A percentile compares a stretch with the other conserved stretches of the same genome.
Evolutionary conservation across 2,888 invertebrate genomes (phyloP).

Genomic region (Drosophila phalerata): DNA sequence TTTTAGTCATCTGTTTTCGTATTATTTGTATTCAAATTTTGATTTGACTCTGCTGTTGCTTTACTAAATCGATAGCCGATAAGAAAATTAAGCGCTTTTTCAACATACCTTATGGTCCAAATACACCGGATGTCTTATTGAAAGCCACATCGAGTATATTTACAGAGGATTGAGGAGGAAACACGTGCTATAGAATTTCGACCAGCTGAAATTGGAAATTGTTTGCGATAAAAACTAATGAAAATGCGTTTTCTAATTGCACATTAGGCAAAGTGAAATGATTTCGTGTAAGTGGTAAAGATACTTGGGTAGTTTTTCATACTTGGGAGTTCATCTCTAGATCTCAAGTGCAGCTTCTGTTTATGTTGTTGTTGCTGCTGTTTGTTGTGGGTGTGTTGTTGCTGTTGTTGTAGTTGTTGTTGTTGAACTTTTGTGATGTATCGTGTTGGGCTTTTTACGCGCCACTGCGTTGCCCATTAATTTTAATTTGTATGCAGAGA

Average conservation of each 20-base stretch:
- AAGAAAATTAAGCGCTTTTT: slow-evolving; percentile 66
- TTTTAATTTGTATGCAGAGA: slow-evolving; percentile 78
- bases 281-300: slow-evolving; percentile 67
- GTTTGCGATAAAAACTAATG: slow-evolving; percentile 82
- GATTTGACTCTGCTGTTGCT: slow-evolving; percentile 9
- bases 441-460: slow-evolving; percentile 72
- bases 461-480: slow-evolving; percentile 80
- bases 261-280: slow-evolving; percentile 83
- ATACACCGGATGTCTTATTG: slow-evolving; percentile 43
- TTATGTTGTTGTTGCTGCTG: slow-evolving; percentile 39
- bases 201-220: slow-evolving; percentile 66
- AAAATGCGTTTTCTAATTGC: slow-evolving; percentile 83
- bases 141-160: slow-evolving; percentile 68
- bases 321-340: neutral
- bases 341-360: slow-evolving; percentile 83
- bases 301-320: slow-evolving; percentile 28
- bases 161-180: slow-evolving; percentile 37
- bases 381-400: slow-evolving; percentile 28
- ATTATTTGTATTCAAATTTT: slow-evolving; percentile 10
- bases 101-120: slow-evolving; percentile 47
- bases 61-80: slow-evolving; percentile 43
- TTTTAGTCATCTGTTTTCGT: slow-evolving; percentile 76
- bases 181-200: slow-evolving; percentile 44
- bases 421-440: slow-evolving; percentile 49
- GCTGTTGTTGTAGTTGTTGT: slow-evolving; percentile 18